Evolutionary conservation across 1,140 invertebrate species (phyloP).

Genomic region (Anadara kagoshimensis): DNA sequence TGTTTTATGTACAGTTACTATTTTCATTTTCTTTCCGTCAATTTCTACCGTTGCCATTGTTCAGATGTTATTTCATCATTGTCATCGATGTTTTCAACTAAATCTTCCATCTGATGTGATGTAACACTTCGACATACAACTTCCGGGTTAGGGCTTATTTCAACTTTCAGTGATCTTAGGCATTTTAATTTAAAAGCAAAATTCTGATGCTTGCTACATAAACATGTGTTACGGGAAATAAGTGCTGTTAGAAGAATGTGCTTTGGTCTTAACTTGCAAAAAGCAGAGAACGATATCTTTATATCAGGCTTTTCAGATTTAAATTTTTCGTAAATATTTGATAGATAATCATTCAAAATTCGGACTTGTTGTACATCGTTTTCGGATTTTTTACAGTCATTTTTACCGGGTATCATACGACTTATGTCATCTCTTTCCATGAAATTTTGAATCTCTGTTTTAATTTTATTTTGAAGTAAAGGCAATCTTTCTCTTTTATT

Average conservation of each 20-base stretch:
- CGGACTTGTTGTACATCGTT: slow-evolving; percentile 3
- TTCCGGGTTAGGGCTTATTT: slow-evolving; percentile 29
- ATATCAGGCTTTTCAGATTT: slow-evolving; percentile 11
- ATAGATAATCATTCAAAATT: slow-evolving; percentile 23
- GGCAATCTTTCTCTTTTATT: neutral
- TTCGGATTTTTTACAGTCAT: neutral
- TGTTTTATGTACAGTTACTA: neutral
- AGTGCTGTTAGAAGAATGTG: slow-evolving; percentile 17
- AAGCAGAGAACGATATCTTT: slow-evolving; percentile 19
- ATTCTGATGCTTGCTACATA: slow-evolving; percentile 38
- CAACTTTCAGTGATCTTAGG: neutral
- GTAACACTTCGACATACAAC: neutral
- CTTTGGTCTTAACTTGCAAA: slow-evolving; percentile 23
- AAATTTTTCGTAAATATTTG: slow-evolving; percentile 32
- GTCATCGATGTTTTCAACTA: neutral
- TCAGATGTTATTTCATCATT: slow-evolving; percentile 22
- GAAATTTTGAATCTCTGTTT: neutral
- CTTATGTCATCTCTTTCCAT: slow-evolving; percentile 14
- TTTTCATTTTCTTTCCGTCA: slow-evolving; percentile 25
- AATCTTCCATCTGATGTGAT: slow-evolving; percentile 6
- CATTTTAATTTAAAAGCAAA: slow-evolving; percentile 29
- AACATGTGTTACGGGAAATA: slow-evolving; percentile 29
- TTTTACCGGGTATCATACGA: slow-evolving; percentile 4
- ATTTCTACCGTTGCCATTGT: slow-evolving; percentile 33
- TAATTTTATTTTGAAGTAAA: neutral